phyloP scores from a whole-genome alignment of 2,888 invertebrate species.

The Caenorhabditis becei region DNA sequence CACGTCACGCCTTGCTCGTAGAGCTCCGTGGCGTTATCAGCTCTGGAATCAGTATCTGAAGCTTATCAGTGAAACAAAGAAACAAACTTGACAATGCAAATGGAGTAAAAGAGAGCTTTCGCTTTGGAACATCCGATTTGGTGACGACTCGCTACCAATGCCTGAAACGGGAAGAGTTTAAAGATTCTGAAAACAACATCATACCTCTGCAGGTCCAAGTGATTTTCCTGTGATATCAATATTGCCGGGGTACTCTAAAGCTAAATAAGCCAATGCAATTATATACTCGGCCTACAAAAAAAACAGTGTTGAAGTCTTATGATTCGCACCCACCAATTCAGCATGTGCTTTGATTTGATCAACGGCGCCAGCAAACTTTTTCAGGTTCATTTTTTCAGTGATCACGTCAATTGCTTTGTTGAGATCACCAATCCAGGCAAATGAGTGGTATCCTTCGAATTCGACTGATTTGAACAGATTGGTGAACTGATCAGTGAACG shows the following conservation, averaged over 20 bases:
- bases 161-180: background rate
- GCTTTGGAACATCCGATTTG: background rate
- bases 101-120: background rate
- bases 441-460: background rate
- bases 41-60: no score
- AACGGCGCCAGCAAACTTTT: background rate
- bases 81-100: conserved; percentile 4
- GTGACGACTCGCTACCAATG: background rate
- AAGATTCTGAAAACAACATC: background rate
- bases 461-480: background rate
- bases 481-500: background rate
- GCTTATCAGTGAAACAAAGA: no score
- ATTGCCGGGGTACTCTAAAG: background rate
- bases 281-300: background rate
- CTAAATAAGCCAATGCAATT: background rate
- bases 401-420: background rate
- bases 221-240: background rate
- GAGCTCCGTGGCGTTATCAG: background rate
- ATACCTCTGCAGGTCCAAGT: background rate
- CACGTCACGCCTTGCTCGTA: background rate
- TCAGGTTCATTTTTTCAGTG: background rate
- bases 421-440: background rate
- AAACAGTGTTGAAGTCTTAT: no score
- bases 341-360: background rate
- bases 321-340: no score